These are phyloP conservation scores for Anthopleura xanthogrammica DNA, from an alignment of 92 coral and sea anemone genomes.

Conservation along the genomic window DNA sequence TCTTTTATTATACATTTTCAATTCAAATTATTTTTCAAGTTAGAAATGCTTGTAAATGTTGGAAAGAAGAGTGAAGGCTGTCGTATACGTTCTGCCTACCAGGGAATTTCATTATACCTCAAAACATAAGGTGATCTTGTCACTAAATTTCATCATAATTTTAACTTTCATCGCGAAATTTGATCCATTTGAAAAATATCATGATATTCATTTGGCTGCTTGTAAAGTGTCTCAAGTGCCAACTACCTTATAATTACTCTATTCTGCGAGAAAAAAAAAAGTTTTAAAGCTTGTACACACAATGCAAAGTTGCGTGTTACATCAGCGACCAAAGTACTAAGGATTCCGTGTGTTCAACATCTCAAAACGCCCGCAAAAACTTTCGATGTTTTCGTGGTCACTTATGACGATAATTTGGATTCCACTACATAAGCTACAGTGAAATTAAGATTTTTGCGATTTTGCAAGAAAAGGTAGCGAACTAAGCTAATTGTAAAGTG, in stretches of 20 bases:
- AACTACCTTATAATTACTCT: neutral
- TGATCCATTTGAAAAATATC: conserved; percentile 4
- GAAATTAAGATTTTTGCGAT: no score
- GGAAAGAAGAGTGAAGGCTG: neutral
- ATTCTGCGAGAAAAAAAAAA: no score
- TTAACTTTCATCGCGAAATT: neutral
- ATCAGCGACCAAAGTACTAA: no score
- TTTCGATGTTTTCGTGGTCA: no score
- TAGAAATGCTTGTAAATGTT: conserved; percentile 19
- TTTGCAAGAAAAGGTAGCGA: no score
- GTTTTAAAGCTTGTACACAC: neutral
- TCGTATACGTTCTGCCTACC: neutral
- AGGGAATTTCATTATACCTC: neutral
- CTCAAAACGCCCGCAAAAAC: neutral
- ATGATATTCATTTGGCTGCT: neutral
- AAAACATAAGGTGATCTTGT: neutral
- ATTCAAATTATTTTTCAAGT: conserved; percentile 17
- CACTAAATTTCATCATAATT: neutral
- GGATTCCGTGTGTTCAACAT: no score
- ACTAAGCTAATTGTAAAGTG: no score
- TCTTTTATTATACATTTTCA: conserved; percentile 22
- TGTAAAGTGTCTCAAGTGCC: neutral
- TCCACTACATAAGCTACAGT: no score
- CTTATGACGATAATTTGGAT: no score
- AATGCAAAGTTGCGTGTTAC: neutral